These are phyloP conservation scores for Allolobophora icterica DNA, from an alignment of 2,888 invertebrate species.

Conservation along the genomic window DNA sequence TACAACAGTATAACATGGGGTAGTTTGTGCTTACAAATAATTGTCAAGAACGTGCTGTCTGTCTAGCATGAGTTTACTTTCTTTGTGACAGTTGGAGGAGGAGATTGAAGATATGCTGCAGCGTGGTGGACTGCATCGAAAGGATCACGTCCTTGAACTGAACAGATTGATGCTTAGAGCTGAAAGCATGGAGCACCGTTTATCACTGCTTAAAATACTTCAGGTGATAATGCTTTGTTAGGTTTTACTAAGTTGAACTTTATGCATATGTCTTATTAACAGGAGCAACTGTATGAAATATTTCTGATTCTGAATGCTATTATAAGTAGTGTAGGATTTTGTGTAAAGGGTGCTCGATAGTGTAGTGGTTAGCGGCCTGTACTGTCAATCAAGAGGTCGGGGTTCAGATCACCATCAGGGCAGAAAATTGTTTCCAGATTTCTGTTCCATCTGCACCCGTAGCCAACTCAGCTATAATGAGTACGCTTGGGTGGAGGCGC, in stretches of 20 bases:
- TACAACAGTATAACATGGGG: neutral
- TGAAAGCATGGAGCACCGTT: slow-evolving; percentile 77
- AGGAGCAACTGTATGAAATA: too few species aligned
- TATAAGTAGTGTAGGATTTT: too few species aligned
- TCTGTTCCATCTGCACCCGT: too few species aligned
- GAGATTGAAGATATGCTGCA: slow-evolving; percentile 82
- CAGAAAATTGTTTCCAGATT: too few species aligned
- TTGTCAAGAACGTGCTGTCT: neutral
- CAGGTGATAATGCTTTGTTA: slow-evolving; percentile 66
- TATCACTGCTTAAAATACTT: slow-evolving; percentile 78
- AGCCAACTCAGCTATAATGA: too few species aligned
- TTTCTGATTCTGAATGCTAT: too few species aligned
- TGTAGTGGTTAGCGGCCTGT: too few species aligned
- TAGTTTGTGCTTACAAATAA: slow-evolving; percentile 5
- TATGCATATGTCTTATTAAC: too few species aligned
- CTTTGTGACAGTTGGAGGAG: slow-evolving; percentile 76
- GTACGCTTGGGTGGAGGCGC: too few species aligned
- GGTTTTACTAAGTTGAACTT: neutral
- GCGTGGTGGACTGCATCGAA: slow-evolving; percentile 77
- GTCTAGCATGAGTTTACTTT: neutral
- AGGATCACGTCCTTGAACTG: slow-evolving; percentile 85
- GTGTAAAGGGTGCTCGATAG: too few species aligned
- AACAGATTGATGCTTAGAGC: slow-evolving; percentile 87
- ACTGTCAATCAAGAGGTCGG: too few species aligned
- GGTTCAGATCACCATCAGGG: too few species aligned